Conservation (phyloP, 2,888 invertebrate genomes). For the Ypsolopha scabrella region DNA sequence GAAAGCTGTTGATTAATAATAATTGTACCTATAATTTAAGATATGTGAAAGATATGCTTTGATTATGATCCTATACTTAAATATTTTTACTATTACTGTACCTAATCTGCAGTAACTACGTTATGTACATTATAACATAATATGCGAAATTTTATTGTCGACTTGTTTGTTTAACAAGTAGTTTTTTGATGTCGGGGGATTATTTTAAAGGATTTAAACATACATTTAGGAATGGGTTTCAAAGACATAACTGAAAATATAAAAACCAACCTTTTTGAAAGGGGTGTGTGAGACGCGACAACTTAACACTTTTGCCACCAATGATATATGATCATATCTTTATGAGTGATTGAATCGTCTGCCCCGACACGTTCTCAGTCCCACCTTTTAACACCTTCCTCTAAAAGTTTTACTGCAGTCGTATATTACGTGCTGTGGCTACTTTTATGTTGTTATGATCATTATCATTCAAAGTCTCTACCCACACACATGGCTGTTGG, state of each 20-base stretch:
- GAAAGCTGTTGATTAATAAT: too few relatives aligned
- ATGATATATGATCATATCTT: constrained; percentile 63
- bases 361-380: constrained; percentile 55
- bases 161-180: background rate
- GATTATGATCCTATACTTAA: too few relatives aligned
- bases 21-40: too few relatives aligned
- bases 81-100: too few relatives aligned
- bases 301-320: constrained; percentile 60
- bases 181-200: too few relatives aligned
- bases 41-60: too few relatives aligned
- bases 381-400: constrained; percentile 66
- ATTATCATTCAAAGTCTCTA: constrained; percentile 63
- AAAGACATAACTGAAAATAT: background rate
- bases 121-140: too few relatives aligned
- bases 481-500: constrained; percentile 41
- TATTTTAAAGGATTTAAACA: too few relatives aligned
- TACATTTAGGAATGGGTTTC: too few relatives aligned
- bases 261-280: constrained; percentile 13
- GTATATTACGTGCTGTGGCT: constrained; percentile 58
- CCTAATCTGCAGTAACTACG: too few relatives aligned
- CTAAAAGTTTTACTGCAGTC: constrained; percentile 62
- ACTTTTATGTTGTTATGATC: constrained; percentile 65
- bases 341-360: constrained; percentile 68
- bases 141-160: too few relatives aligned
- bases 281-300: constrained; percentile 26